Evolutionary conservation across 1,140 invertebrate genomes (phyloP).

Genomic region (Sarcophaga bullata): DNA sequence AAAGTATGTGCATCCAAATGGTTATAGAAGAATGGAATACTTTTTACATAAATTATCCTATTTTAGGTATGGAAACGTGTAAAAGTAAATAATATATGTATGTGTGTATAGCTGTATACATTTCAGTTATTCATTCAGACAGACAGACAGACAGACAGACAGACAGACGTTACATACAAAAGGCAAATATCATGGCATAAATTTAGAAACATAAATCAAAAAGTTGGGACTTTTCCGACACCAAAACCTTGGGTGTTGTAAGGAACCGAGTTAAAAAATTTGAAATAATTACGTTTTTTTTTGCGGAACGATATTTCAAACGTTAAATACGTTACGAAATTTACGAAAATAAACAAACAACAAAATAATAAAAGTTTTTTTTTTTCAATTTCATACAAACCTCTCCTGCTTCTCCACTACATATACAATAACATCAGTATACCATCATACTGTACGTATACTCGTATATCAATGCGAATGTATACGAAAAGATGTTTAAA

Average conservation of each 20-base stretch:
- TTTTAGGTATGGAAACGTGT: background rate
- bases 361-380: too few species aligned
- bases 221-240: slow-evolving; percentile 39
- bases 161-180: background rate
- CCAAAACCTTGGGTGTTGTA: background rate
- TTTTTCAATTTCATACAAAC: too few species aligned
- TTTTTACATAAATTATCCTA: too few species aligned
- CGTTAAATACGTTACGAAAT: too few species aligned
- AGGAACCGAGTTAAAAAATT: slow-evolving; percentile 8
- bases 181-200: slow-evolving; percentile 41
- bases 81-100: background rate
- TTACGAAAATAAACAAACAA: slow-evolving; percentile 11
- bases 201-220: slow-evolving; percentile 44
- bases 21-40: too few species aligned
- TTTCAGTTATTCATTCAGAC: too few species aligned
- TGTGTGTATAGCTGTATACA: background rate
- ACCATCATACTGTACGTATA: too few species aligned
- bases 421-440: too few species aligned
- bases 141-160: background rate
- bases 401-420: too few species aligned
- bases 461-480: too few species aligned
- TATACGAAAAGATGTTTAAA: too few species aligned
- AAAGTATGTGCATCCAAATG: too few species aligned
- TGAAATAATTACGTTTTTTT: slow-evolving; percentile 29
- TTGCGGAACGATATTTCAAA: slow-evolving; percentile 10